Evolutionary conservation across 2,113 vertebrate species (phyloP).

Genomic region (Lycaon pictus): DNA sequence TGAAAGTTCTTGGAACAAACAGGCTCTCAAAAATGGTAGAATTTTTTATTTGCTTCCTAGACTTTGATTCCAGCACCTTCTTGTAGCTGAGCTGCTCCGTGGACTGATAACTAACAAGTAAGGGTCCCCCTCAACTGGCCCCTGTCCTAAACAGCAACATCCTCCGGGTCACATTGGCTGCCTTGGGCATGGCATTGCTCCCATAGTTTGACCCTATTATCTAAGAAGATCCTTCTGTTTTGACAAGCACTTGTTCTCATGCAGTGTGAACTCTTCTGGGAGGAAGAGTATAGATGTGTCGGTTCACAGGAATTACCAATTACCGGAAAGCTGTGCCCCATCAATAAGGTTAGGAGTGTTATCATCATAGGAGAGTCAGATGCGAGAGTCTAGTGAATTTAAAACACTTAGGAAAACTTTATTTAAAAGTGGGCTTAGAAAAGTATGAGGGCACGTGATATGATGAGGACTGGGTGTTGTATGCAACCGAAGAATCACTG

Average conservation of each 20-base stretch:
- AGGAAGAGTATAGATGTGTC: background rate
- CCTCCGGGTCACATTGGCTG: too few species aligned
- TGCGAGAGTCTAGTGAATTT: background rate
- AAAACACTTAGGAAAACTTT: background rate
- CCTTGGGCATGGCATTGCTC: too few species aligned
- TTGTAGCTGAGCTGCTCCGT: background rate
- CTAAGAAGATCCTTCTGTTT: background rate
- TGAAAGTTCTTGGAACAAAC: background rate
- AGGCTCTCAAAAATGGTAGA: background rate
- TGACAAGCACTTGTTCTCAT: background rate
- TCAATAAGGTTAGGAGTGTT: background rate
- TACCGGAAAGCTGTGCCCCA: background rate
- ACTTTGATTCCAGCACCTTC: background rate
- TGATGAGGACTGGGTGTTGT: background rate
- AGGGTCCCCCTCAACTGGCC: accelerated
- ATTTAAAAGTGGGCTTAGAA: background rate
- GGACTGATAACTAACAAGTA: background rate
- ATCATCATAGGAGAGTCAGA: background rate
- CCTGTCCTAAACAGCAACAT: background rate
- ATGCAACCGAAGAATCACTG: background rate
- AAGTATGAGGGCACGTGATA: background rate
- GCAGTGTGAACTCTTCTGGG: background rate
- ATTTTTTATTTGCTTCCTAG: background rate
- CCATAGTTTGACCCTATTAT: accelerated
- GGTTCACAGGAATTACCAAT: background rate